A percentile compares a stretch with the other conserved stretches of the same genome.
phyloP scores from a whole-genome alignment of 2,888 invertebrate genomes.

The Brenthis hecate region DNA sequence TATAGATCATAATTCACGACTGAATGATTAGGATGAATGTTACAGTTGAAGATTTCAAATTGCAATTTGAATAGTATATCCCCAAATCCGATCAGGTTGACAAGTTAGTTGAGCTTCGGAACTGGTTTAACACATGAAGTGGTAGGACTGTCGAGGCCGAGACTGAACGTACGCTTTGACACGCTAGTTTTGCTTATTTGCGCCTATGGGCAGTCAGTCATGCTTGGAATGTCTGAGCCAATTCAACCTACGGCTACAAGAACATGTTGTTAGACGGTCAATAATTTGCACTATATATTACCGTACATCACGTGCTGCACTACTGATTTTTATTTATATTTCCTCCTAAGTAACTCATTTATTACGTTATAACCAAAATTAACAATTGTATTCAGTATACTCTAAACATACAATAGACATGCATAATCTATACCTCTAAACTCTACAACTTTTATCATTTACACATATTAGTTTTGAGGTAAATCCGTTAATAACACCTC shows the following conservation, averaged over 20 bases:
- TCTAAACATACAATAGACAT: no score
- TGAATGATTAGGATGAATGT: no score
- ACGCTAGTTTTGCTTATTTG: constrained; percentile 54
- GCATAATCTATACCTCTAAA: no score
- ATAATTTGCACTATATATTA: constrained; percentile 19
- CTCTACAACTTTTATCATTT: no score
- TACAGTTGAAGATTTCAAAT: neutral
- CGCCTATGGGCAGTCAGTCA: constrained; percentile 72
- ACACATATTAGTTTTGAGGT: neutral
- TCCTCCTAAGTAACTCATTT: no score
- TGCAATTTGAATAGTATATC: neutral
- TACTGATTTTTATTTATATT: constrained; percentile 4
- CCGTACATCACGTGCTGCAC: constrained; percentile 16
- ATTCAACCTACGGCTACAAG: constrained; percentile 58
- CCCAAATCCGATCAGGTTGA: constrained; percentile 12
- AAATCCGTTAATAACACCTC: no score
- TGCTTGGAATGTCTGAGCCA: constrained; percentile 68
- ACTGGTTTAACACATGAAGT: constrained; percentile 74
- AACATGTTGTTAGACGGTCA: constrained; percentile 36
- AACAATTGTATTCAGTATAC: neutral
- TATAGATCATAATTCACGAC: neutral
- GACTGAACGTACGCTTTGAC: constrained; percentile 67
- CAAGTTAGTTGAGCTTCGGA: constrained; percentile 41
- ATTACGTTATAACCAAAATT: neutral
- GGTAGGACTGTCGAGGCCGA: constrained; percentile 68